Conservation (phyloP, 2,797 vertebrate species). For the Sitta carolinensis region DNA sequence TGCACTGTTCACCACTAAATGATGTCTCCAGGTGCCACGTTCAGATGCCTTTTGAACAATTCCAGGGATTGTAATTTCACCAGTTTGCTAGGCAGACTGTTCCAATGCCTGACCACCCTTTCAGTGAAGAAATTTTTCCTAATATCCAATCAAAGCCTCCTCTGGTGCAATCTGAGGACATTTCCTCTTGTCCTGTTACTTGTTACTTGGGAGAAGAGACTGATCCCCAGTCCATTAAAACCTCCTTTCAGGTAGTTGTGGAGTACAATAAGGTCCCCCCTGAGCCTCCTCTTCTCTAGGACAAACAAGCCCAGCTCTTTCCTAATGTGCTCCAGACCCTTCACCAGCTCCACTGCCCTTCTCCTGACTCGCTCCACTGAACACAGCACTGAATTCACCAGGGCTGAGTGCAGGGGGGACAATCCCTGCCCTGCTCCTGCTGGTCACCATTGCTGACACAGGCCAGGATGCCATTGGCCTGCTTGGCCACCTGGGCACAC, state of each 20-base stretch:
- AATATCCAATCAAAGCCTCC: neutral
- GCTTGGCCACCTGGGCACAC: neutral
- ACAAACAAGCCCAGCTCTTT: neutral
- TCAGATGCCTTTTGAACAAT: neutral
- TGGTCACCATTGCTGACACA: neutral
- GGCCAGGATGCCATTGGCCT: neutral
- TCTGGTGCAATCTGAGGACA: neutral
- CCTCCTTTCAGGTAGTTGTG: neutral
- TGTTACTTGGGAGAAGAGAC: neutral
- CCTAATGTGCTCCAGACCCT: neutral
- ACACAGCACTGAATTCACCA: neutral
- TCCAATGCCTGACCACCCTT: neutral
- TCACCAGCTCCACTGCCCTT: neutral
- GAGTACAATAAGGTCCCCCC: neutral
- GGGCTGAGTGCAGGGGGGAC: neutral
- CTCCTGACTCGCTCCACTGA: neutral
- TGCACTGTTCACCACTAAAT: neutral
- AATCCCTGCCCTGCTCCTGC: neutral
- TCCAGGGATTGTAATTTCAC: neutral
- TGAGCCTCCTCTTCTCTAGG: neutral
- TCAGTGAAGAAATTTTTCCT: neutral
- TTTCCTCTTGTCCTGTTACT: neutral
- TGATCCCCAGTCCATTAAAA: no score
- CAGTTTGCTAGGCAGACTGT: neutral
- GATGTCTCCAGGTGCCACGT: neutral